A percentile compares a stretch with the other conserved stretches of the same genome.
These are phyloP conservation scores for Chalcosyrphus nemorum DNA, from an alignment of 2,888 invertebrate species.

Conservation along the genomic window DNA sequence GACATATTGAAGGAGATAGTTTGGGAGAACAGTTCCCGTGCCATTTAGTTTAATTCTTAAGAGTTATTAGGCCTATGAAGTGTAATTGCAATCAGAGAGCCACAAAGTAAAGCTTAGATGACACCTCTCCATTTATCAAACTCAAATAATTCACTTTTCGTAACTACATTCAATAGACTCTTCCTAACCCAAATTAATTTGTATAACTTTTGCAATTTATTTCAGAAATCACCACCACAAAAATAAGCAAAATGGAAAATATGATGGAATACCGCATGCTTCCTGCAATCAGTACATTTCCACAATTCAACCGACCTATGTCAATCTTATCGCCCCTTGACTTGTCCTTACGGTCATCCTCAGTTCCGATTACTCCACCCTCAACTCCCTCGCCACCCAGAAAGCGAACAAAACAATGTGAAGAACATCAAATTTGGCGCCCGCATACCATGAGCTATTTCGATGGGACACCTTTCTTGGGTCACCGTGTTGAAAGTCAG, in stretches of 20 bases:
- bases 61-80: too few relatives aligned
- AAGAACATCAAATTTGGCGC: slow-evolving; percentile 79
- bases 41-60: too few relatives aligned
- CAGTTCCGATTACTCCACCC: slow-evolving; percentile 81
- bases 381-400: slow-evolving; percentile 82
- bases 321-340: slow-evolving; percentile 80
- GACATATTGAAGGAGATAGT: too few relatives aligned
- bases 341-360: slow-evolving; percentile 79
- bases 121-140: too few relatives aligned
- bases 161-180: not conserved
- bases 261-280: slow-evolving; percentile 78
- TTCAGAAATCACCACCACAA: slow-evolving; percentile 18
- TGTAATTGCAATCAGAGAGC: too few relatives aligned
- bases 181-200: not conserved
- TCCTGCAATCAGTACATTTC: slow-evolving; percentile 81
- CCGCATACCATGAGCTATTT: slow-evolving; percentile 76
- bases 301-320: slow-evolving; percentile 78
- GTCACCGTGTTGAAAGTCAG: slow-evolving; percentile 40
- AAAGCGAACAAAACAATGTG: slow-evolving; percentile 79
- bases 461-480: slow-evolving; percentile 60
- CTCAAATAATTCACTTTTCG: too few relatives aligned
- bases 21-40: too few relatives aligned
- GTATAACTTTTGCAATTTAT: not conserved
- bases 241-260: slow-evolving; percentile 74
- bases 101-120: too few relatives aligned